phyloP scores from a whole-genome alignment of 1,140 invertebrate species.

The Drosophila miranda region DNA sequence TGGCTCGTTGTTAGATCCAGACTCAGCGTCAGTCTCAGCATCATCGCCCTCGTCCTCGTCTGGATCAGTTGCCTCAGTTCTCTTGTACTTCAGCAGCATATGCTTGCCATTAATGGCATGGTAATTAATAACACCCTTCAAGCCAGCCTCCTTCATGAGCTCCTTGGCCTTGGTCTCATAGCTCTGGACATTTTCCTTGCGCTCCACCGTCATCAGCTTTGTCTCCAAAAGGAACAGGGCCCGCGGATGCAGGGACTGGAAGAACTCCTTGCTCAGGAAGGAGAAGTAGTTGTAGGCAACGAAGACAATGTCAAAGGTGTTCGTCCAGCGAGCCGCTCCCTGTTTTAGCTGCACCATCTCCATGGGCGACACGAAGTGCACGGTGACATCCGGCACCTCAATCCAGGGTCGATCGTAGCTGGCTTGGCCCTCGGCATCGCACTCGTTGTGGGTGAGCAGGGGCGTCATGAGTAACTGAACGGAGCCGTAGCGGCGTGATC shows the following conservation, averaged over 20 bases:
- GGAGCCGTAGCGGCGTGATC: conserved; percentile 83
- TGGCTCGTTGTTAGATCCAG: neutral
- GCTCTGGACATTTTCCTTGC: conserved; percentile 84
- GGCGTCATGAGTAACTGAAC: conserved; percentile 83
- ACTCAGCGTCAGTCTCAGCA: neutral
- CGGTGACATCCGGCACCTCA: conserved; percentile 83
- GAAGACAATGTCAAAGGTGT: conserved; percentile 85
- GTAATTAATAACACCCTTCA: conserved; percentile 78
- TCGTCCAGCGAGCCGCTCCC: conserved; percentile 83
- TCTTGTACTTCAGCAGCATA: conserved; percentile 66
- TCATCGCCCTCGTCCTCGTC: conserved; percentile 14
- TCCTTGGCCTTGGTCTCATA: conserved; percentile 84
- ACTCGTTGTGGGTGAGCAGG: conserved; percentile 82
- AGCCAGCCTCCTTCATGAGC: conserved; percentile 75
- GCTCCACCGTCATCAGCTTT: conserved; percentile 84
- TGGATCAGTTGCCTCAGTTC: conserved; percentile 7
- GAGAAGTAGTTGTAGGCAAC: conserved; percentile 84
- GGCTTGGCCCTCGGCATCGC: conserved; percentile 69
- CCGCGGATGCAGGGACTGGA: conserved; percentile 83
- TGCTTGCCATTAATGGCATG: conserved; percentile 71
- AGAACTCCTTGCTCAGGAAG: conserved; percentile 83
- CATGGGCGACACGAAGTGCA: conserved; percentile 85
- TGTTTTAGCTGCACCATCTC: conserved; percentile 83
- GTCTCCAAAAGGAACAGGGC: conserved; percentile 85
- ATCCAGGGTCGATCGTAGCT: conserved; percentile 83